phyloP scores from a whole-genome alignment of 2,113 vertebrate species.

The Progne subis region DNA sequence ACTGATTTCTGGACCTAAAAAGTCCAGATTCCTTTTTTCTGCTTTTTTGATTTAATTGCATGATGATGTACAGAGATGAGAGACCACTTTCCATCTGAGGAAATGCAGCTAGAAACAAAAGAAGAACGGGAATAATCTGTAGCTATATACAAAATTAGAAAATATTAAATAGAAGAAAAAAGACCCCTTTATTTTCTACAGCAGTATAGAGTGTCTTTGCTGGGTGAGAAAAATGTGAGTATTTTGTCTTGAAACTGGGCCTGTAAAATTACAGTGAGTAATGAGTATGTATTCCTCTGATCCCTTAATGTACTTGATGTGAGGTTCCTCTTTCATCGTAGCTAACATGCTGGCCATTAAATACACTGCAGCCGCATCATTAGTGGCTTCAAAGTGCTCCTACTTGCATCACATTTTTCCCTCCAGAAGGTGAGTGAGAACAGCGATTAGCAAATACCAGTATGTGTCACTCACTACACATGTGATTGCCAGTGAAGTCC shows the following conservation, averaged over 20 bases:
- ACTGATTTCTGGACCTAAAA: not conserved
- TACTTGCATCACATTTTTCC: slow-evolving; percentile 50
- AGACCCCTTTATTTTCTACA: slow-evolving; percentile 2
- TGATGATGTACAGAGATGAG: not conserved
- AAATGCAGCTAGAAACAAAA: not conserved
- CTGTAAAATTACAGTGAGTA: slow-evolving; percentile 60
- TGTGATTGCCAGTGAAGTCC: not conserved
- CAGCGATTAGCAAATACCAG: slow-evolving; percentile 19
- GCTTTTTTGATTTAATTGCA: not conserved
- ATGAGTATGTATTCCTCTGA: slow-evolving; percentile 66
- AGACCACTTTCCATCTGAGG: not conserved
- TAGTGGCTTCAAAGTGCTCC: slow-evolving; percentile 64
- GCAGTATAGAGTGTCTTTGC: not conserved
- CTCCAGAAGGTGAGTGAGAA: slow-evolving; percentile 39
- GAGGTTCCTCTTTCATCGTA: slow-evolving; percentile 64
- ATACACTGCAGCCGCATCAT: slow-evolving; percentile 57
- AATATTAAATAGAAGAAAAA: slow-evolving; percentile 13
- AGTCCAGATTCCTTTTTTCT: not conserved
- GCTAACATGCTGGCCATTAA: slow-evolving; percentile 61
- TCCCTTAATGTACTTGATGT: slow-evolving; percentile 68
- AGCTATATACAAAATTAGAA: not conserved
- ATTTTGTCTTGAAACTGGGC: slow-evolving; percentile 43
- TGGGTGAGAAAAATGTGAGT: slow-evolving; percentile 25
- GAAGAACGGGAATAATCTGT: not conserved
- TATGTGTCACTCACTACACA: not conserved